Base-by-base conservation (phyloP, 2,797 vertebrate genomes). In the Enteromius anoplus region DNA sequence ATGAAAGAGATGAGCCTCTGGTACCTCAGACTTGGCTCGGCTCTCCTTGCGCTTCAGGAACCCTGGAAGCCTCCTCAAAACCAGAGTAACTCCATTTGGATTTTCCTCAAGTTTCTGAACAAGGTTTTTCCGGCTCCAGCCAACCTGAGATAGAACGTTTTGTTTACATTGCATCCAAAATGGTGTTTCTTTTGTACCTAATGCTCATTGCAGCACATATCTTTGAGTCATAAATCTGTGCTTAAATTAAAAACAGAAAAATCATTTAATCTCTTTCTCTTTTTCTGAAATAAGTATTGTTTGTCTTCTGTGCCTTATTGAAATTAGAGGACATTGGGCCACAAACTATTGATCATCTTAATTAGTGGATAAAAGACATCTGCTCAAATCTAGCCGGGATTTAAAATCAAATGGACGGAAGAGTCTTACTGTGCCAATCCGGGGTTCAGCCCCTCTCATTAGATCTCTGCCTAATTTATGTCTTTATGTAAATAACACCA, bases 21-120 rank as follows among this genome's bases (percentile, higher is more conserved):
- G 78, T 76, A 78, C 70, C 81, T 83, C 81, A 37, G 75, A 83
- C 26, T 78, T 70, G 42, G 65, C 37, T 51, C 29, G 65, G 75
- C 65, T 84, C 58, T 88, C 64, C 84, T 65, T 90, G 60, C 23
- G 87, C 69, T 58, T 86, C 15, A 86, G 77, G 2, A 90, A 92
- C 0, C 81, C 92, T 0, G 96, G 95, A 64, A 97, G 89, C 90
- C 96, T 98, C 93, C 96, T 99, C 83, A 99, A 91, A 87, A 99
- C 91, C 85, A 99, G 88, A 0, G 93, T 95, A 86, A 96, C 95
- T 4, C 90, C 90, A 0, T 53, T 90, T 0, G 92, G 92, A 82
- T 95, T 95, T 91, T 96, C 96, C 66, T 86, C 92, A 26, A 99
- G 93, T 90, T 98, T 98, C 88, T 91, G 94, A 5, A 92, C 88